Base-by-base conservation (phyloP, 2,888 invertebrate species). In the Clepsis dumicolana region DNA sequence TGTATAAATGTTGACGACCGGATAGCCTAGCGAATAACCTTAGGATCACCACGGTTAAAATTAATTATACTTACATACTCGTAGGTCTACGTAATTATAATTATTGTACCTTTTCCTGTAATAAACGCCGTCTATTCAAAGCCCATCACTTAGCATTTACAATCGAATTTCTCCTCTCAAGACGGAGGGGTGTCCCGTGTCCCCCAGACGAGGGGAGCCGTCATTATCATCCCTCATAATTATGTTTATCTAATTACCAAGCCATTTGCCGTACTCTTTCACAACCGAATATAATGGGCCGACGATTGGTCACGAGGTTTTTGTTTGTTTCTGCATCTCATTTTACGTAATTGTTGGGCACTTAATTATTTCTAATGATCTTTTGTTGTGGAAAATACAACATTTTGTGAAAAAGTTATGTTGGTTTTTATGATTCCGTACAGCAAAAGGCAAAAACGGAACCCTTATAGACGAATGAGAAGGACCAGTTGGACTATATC, bases 221-320 rank as follows among this genome's bases (percentile, higher is more conserved):
- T 74, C 73, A 73, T 35, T 72, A 14, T 65, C 44, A 25, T 4
- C 48, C 66, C 73, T 71, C 70, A 69, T 68, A 63, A 73, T 76
- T 72, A 77, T 72, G 74, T 76, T 75, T 76, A 78, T 79, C 75
- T 80, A 79, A 80, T 80, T 78, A 77, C 59, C 14, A 25, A 2
- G 18, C 56, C 52, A 52, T 52, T n/a, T 50, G 56, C 14, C n/a
- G 48, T 8, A 18, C 32, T 35, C 57, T n/a, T 57, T 57, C 38
- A 41, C 59, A 41, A 24, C 59, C 41, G 4, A 59, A 41, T 24
- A 59, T 41, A 41, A 59, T 57, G 21, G 35, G 14, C 41, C 8
- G 21, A n/a, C 38, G n/a, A 59, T 59, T 59, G 8, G n/a, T 38
- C n/a, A n/a, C 4, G 48, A 2, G 63, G 14, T 48, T 48, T 48